A percentile compares a stretch with the other conserved stretches of the same genome.
These are phyloP conservation scores for Corythoichthys haematopterus DNA, from an alignment of 2,113 vertebrate species.

Conservation along the genomic window DNA sequence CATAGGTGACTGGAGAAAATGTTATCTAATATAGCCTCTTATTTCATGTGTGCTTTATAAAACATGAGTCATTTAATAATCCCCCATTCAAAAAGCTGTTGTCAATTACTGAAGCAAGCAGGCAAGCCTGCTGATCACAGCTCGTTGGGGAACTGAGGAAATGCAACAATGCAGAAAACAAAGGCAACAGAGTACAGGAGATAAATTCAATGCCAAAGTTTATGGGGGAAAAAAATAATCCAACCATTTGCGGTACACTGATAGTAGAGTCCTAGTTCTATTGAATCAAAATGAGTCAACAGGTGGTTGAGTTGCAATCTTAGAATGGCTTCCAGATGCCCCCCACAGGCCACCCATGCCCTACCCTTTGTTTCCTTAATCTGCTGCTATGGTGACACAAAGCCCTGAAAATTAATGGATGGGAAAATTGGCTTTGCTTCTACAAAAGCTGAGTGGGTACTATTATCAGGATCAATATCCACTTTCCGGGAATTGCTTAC, in stretches of 20 bases:
- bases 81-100: too few species aligned
- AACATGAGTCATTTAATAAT: background rate
- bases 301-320: background rate
- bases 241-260: background rate
- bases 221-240: background rate
- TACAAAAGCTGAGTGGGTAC: constrained; percentile 5
- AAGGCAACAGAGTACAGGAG: background rate
- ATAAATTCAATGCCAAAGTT: background rate
- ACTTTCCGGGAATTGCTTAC: constrained; percentile 17
- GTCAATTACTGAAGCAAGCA: background rate
- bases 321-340: background rate
- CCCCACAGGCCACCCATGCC: background rate
- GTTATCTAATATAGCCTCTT: too few species aligned
- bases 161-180: background rate
- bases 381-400: background rate
- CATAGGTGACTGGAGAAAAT: too few species aligned
- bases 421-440: constrained; percentile 5
- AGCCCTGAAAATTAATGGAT: constrained; percentile 2
- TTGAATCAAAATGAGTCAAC: background rate
- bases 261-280: too few species aligned
- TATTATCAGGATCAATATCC: constrained; percentile 25
- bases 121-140: background rate
- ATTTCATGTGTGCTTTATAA: background rate
- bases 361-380: background rate
- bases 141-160: background rate